Evolutionary conservation across 2,797 vertebrate genomes (phyloP).

Genomic region (Mycteria americana): DNA sequence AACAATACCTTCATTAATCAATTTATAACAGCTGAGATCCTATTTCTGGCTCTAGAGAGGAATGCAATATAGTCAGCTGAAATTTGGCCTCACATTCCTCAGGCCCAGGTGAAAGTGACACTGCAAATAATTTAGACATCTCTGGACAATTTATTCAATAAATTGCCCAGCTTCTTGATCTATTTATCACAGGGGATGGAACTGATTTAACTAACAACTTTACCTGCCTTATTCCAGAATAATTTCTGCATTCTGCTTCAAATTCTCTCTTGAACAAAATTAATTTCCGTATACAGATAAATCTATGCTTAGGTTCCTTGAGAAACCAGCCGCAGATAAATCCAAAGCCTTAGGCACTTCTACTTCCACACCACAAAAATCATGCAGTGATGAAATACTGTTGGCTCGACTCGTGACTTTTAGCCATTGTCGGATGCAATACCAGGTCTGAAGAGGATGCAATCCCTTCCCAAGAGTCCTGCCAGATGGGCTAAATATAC

Average conservation of each 20-base stretch:
- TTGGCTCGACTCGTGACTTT: not conserved
- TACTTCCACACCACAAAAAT: not conserved
- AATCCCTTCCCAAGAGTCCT: not conserved
- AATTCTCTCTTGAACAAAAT: slow-evolving; percentile 18
- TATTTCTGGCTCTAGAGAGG: slow-evolving; percentile 31
- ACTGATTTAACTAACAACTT: slow-evolving; percentile 41
- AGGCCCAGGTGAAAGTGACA: slow-evolving; percentile 22
- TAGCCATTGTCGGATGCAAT: not conserved
- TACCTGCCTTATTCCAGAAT: not conserved
- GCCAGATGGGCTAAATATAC: not conserved
- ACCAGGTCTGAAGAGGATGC: not conserved
- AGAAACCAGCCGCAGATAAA: slow-evolving; percentile 19
- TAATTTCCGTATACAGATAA: slow-evolving; percentile 35
- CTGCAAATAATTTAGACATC: slow-evolving; percentile 23
- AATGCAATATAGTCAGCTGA: slow-evolving; percentile 33
- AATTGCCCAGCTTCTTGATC: not conserved
- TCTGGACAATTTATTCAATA: slow-evolving; percentile 28
- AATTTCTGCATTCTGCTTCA: not conserved
- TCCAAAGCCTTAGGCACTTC: not conserved
- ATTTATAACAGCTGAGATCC: slow-evolving; percentile 32
- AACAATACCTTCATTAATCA: slow-evolving; percentile 59
- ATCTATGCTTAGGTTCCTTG: not conserved
- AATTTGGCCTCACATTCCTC: slow-evolving; percentile 20
- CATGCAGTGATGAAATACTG: not conserved
- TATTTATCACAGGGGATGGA: slow-evolving; percentile 1